Conservation (phyloP, 2,113 vertebrate species). For the Danionella cerebrum region DNA sequence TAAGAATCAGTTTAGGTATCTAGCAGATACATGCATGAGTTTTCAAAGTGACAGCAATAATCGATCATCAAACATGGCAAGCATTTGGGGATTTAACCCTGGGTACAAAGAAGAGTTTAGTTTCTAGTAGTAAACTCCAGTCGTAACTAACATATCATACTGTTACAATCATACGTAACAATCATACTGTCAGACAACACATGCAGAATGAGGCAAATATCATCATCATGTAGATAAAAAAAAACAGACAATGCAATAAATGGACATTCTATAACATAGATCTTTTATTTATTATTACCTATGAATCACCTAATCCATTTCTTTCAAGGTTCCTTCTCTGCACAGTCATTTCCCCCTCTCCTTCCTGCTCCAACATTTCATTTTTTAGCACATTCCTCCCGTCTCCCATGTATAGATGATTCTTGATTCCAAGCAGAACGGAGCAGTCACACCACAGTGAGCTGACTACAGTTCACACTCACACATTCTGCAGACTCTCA, state of each 20-base stretch:
- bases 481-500: background rate
- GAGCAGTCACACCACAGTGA: slow-evolving; percentile 8
- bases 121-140: no score
- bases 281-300: no score
- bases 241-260: no score
- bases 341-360: background rate
- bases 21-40: background rate
- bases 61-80: background rate
- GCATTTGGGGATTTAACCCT: no score
- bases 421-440: slow-evolving; percentile 28
- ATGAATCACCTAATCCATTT: no score
- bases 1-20: background rate
- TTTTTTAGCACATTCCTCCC: slow-evolving; percentile 35
- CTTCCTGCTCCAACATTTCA: background rate
- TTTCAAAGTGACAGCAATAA: background rate
- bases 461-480: background rate
- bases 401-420: slow-evolving; percentile 34
- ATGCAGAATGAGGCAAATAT: no score
- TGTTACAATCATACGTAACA: no score
- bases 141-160: background rate
- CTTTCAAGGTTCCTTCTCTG: background rate
- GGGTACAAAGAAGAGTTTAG: no score
- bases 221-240: no score
- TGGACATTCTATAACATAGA: no score
- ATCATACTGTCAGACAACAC: no score